Percentiles rank a stretch among this genome's conserved stretches.
phyloP scores from a whole-genome alignment of 2,797 vertebrate genomes.

The Meriones psammophilus region DNA sequence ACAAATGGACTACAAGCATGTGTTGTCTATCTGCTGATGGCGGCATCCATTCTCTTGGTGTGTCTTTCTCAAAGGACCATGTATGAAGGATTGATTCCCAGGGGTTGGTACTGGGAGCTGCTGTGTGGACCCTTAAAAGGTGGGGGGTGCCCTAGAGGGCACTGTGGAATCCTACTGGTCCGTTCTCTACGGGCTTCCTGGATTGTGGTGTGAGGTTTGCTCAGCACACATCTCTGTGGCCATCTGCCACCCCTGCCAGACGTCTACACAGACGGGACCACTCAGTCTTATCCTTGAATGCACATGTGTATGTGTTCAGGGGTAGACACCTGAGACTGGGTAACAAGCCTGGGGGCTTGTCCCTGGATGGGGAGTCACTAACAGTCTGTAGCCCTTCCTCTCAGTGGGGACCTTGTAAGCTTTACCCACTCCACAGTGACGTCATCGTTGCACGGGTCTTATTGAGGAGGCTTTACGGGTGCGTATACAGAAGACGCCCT shows the following conservation, averaged over 20 bases:
- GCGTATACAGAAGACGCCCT: neutral
- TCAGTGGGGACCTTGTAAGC: neutral
- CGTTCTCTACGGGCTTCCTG: neutral
- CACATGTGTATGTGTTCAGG: neutral
- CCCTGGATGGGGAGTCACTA: neutral
- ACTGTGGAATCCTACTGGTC: neutral
- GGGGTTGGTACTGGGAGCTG: neutral
- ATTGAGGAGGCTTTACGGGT: neutral
- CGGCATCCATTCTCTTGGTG: neutral
- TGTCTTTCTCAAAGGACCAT: neutral
- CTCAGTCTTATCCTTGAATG: neutral
- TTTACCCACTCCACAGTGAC: neutral
- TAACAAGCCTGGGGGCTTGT: neutral
- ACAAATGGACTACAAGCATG: neutral
- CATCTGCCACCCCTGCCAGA: neutral
- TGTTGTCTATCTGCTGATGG: neutral
- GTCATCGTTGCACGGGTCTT: neutral
- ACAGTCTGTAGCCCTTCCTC: neutral
- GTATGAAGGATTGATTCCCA: neutral
- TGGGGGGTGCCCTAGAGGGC: accelerated
- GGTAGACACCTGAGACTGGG: neutral
- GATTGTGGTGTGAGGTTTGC: neutral
- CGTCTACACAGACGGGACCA: no score
- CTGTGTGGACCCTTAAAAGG: neutral
- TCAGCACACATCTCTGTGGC: neutral